Conservation (phyloP, 1,140 invertebrate genomes). For the Mizuhopecten yessoensis region DNA sequence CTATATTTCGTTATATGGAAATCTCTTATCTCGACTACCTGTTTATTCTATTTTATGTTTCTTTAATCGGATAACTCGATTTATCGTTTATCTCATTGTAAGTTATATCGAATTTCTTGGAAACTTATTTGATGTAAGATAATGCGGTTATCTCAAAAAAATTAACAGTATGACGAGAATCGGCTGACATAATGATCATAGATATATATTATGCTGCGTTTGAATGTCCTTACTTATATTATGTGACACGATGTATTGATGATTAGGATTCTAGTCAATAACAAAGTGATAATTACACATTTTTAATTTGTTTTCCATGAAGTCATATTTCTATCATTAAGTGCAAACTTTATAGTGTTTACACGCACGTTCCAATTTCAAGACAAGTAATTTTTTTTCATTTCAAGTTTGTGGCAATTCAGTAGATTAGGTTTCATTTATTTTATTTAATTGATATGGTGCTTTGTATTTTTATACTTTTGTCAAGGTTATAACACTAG, state of each 20-base stretch:
- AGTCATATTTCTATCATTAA: neutral
- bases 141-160: too few relatives aligned
- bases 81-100: too few relatives aligned
- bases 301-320: neutral
- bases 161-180: too few relatives aligned
- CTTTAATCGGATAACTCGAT: too few relatives aligned
- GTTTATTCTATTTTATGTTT: too few relatives aligned
- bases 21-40: too few relatives aligned
- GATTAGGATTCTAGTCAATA: neutral
- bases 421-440: neutral
- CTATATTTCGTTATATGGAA: too few relatives aligned
- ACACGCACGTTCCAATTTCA: neutral
- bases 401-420: neutral
- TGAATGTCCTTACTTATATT: too few relatives aligned
- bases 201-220: too few relatives aligned
- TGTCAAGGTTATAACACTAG: neutral
- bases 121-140: too few relatives aligned
- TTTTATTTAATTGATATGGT: constrained; percentile 16
- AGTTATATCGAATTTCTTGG: too few relatives aligned
- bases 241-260: neutral
- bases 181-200: too few relatives aligned
- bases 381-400: neutral
- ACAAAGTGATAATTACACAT: neutral
- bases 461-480: neutral
- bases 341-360: neutral